phyloP scores from a whole-genome alignment of 2,888 invertebrate species.

The Augochlorella aurata region DNA sequence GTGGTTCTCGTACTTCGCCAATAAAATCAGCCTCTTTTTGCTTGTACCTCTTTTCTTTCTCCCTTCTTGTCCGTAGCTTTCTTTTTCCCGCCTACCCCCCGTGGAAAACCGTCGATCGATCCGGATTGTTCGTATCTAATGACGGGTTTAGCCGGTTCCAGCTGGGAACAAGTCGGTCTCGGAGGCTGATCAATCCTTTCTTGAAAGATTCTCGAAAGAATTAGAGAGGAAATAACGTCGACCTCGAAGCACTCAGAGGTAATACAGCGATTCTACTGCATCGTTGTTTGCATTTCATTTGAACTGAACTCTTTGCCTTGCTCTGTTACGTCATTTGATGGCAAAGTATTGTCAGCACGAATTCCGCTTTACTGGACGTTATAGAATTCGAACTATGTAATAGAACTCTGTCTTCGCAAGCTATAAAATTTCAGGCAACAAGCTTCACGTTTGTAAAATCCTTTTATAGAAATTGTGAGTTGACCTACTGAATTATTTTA shows the following conservation, averaged over 20 bases:
- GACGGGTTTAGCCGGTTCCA: constrained; percentile 21
- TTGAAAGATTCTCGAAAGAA: not conserved
- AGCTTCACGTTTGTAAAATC: too few relatives aligned
- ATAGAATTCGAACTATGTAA: too few relatives aligned
- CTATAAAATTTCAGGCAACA: too few relatives aligned
- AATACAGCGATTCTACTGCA: too few relatives aligned
- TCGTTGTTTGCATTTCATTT: too few relatives aligned
- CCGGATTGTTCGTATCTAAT: constrained; percentile 34
- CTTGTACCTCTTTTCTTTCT: constrained; percentile 31
- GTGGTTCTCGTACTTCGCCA: constrained; percentile 69
- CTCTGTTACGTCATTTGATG: too few relatives aligned
- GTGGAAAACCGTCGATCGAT: constrained; percentile 56
- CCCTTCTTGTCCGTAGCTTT: not conserved
- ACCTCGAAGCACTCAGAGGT: not conserved
- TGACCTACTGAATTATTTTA: too few relatives aligned
- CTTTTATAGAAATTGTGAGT: too few relatives aligned
- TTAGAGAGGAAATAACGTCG: not conserved
- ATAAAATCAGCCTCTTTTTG: constrained; percentile 71
- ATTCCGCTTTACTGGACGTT: too few relatives aligned
- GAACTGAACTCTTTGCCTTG: too few relatives aligned
- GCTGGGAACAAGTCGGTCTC: constrained; percentile 2
- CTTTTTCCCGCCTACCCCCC: constrained; percentile 14
- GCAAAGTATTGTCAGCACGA: too few relatives aligned
- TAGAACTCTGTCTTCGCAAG: too few relatives aligned
- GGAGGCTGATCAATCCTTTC: constrained; percentile 1